phyloP scores from a whole-genome alignment of 2,113 vertebrate species.

The Sphaerodactylus townsendi region DNA sequence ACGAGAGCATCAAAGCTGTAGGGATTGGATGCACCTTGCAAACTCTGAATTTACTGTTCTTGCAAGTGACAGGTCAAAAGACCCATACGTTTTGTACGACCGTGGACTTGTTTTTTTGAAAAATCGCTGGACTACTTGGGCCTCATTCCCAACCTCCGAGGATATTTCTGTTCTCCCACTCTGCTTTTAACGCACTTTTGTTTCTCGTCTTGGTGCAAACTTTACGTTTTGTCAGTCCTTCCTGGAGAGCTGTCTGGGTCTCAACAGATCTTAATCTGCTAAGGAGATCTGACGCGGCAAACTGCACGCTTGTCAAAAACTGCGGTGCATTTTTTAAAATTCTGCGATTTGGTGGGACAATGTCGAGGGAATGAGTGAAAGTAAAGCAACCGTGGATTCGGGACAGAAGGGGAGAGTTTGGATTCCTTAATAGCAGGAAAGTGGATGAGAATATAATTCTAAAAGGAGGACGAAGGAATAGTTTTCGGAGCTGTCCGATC shows the following conservation, averaged over 20 bases:
- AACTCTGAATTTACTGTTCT: neutral
- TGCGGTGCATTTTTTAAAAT: neutral
- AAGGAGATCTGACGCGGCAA: neutral
- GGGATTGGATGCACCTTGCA: neutral
- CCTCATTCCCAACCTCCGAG: neutral
- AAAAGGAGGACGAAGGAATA: neutral
- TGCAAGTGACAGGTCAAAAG: neutral
- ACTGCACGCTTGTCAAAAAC: neutral
- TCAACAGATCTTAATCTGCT: neutral
- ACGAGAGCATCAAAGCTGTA: neutral
- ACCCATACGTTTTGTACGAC: neutral
- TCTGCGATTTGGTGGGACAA: neutral
- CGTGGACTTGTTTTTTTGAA: neutral
- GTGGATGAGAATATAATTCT: constrained; percentile 17
- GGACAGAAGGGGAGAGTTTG: neutral
- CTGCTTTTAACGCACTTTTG: neutral
- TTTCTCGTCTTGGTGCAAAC: neutral
- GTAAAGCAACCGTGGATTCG: neutral
- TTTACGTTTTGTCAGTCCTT: neutral
- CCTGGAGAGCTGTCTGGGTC: neutral
- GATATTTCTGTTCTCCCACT: neutral
- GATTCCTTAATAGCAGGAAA: constrained; percentile 5
- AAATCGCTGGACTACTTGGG: neutral
- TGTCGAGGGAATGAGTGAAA: neutral
- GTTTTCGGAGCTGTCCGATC: neutral